A percentile compares a stretch with the other conserved stretches of the same genome.
phyloP scores from a whole-genome alignment of 1,140 invertebrate genomes.

The Melipona quadrifasciata region DNA sequence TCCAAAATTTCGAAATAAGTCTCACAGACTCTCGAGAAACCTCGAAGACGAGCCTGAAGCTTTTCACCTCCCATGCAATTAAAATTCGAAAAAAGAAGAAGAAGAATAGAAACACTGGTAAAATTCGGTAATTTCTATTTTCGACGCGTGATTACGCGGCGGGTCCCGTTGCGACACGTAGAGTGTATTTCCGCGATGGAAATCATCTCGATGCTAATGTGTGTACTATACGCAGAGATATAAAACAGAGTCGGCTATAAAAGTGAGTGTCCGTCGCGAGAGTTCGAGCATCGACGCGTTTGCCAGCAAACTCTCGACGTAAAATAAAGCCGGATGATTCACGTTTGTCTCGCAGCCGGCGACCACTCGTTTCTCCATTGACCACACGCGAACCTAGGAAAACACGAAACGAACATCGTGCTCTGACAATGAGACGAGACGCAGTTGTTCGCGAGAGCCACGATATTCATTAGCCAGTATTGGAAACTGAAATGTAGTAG shows the following conservation, averaged over 20 bases:
- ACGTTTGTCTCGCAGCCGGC: background rate
- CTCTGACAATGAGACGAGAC: too few relatives aligned
- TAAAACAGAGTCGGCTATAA: background rate
- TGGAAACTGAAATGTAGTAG: background rate
- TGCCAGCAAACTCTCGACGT: constrained; percentile 20
- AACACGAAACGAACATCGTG: background rate
- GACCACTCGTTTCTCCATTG: background rate
- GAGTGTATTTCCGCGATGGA: constrained; percentile 22
- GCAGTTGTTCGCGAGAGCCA: too few relatives aligned
- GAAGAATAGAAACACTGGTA: too few relatives aligned
- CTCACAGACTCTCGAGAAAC: too few relatives aligned
- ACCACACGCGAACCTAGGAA: background rate
- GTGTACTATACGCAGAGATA: background rate
- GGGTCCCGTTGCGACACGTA: constrained; percentile 25
- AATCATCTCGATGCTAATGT: background rate
- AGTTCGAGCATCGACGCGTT: constrained; percentile 11
- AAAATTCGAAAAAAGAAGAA: too few relatives aligned
- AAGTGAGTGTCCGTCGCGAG: constrained; percentile 5
- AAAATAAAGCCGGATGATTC: constrained; percentile 46
- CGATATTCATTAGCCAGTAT: background rate
- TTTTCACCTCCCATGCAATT: too few relatives aligned
- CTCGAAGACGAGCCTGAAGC: too few relatives aligned
- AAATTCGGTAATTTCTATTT: constrained; percentile 25
- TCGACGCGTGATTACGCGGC: background rate
- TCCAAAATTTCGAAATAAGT: too few relatives aligned